Evolutionary conservation across 1,140 invertebrate genomes (phyloP).

Genomic region (Tetragnatha versicolor): DNA sequence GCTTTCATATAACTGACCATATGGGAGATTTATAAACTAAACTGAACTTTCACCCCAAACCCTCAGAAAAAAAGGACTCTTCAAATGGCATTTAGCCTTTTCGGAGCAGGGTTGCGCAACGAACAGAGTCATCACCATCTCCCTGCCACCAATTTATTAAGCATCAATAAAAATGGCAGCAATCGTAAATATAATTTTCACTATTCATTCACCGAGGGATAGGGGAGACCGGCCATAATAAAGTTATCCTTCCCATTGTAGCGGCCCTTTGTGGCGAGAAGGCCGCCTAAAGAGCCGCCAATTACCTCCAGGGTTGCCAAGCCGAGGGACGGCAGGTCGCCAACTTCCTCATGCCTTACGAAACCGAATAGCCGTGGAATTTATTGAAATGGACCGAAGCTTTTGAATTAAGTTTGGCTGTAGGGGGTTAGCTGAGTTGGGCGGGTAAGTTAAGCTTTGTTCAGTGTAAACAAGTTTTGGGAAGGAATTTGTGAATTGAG

Average conservation of each 20-base stretch:
- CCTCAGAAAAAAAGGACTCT: too few relatives aligned
- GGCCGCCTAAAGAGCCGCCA: conserved; percentile 29
- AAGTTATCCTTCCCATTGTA: conserved; percentile 50
- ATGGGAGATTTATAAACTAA: too few relatives aligned
- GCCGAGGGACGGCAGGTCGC: neutral
- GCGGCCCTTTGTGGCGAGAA: conserved; percentile 39
- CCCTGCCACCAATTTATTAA: conserved; percentile 43
- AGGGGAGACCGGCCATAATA: conserved; percentile 23
- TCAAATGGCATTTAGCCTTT: too few relatives aligned
- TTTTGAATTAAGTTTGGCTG: too few relatives aligned
- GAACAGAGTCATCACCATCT: conserved; percentile 9
- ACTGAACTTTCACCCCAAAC: too few relatives aligned
- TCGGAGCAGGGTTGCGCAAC: neutral
- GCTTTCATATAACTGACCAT: too few relatives aligned
- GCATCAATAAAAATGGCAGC: conserved; percentile 46
- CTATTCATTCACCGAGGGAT: conserved; percentile 19
- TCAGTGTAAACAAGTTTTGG: too few relatives aligned
- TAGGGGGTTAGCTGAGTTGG: too few relatives aligned
- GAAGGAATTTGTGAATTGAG: too few relatives aligned
- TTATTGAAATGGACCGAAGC: too few relatives aligned
- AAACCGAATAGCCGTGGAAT: neutral
- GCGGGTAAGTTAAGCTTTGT: too few relatives aligned
- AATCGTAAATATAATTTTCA: conserved; percentile 53
- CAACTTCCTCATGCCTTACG: too few relatives aligned
- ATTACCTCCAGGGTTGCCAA: conserved; percentile 23